Evolutionary conservation across 1,140 invertebrate genomes (phyloP).

Genomic region (Orchestia grillus): DNA sequence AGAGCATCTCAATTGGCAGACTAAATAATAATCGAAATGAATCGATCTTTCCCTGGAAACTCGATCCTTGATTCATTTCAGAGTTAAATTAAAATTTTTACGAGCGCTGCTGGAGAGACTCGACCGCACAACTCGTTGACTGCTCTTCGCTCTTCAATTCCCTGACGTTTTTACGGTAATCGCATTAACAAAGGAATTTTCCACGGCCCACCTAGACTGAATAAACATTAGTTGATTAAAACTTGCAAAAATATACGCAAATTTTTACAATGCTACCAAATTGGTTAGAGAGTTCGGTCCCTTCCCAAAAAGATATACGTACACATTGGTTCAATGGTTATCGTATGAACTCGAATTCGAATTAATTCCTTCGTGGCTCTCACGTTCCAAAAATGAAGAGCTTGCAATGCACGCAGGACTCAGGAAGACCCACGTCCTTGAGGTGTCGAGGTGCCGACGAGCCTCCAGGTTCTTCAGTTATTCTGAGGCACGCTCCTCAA

Average conservation of each 20-base stretch:
- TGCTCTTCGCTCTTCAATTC: neutral
- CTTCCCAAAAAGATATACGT: neutral
- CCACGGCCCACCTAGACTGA: neutral
- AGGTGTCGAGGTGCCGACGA: neutral
- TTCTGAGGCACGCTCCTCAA: neutral
- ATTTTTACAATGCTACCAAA: neutral
- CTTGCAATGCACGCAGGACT: neutral
- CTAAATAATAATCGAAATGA: no score
- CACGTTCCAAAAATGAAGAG: neutral
- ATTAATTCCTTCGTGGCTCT: neutral
- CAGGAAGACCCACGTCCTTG: neutral
- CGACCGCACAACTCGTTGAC: no score
- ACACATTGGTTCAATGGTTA: neutral
- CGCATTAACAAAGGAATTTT: neutral
- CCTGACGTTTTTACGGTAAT: neutral
- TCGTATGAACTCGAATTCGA: neutral
- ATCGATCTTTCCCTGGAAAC: neutral
- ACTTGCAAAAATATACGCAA: neutral
- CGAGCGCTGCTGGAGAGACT: neutral
- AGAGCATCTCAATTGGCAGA: no score
- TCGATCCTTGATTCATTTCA: neutral
- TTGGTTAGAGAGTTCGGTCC: neutral
- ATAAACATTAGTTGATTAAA: neutral
- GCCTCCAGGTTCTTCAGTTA: neutral
- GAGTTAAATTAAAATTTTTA: neutral